These are phyloP conservation scores for Archivesica marissinica DNA, from an alignment of 1,140 invertebrate genomes.

Conservation along the genomic window DNA sequence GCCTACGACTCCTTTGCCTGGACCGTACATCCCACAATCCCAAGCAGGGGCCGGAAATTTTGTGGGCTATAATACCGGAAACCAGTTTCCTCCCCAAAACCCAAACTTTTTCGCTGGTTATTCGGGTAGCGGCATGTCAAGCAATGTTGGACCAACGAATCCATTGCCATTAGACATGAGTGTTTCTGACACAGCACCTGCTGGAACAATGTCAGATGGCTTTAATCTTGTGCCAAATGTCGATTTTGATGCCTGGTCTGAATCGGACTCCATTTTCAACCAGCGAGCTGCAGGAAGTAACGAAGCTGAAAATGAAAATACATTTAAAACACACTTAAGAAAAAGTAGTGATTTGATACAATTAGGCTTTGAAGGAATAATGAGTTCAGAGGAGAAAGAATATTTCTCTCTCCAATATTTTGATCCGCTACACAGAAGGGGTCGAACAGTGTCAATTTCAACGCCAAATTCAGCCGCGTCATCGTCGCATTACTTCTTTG, in stretches of 20 bases:
- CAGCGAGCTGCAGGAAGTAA: constrained; percentile 31
- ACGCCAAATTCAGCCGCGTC: constrained; percentile 10
- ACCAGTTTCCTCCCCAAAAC: constrained; percentile 33
- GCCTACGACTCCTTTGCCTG: constrained; percentile 13
- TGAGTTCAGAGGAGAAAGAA: constrained; percentile 72
- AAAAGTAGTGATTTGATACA: constrained; percentile 72
- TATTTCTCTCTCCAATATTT: constrained; percentile 79
- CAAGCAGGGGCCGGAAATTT: not conserved
- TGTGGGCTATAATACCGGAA: constrained; percentile 22
- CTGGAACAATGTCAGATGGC: constrained; percentile 6
- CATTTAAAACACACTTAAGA: constrained; percentile 48
- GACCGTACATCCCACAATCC: not conserved
- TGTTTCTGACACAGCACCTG: not conserved
- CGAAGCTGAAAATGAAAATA: constrained; percentile 21
- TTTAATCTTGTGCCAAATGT: constrained; percentile 52
- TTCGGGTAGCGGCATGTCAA: not conserved
- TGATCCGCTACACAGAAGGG: constrained; percentile 77
- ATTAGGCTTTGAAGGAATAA: constrained; percentile 61
- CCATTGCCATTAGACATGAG: not conserved
- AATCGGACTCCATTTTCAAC: constrained; percentile 14
- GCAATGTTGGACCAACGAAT: not conserved
- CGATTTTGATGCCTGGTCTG: constrained; percentile 62
- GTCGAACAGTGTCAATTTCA: constrained; percentile 71
- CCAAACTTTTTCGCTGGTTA: constrained; percentile 4
- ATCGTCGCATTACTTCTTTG: constrained; percentile 65